Evolutionary conservation across 2,797 vertebrate species (phyloP), one percentile per base, ranked within the genome.

Genomic region (Diglossa cyanea): DNA sequence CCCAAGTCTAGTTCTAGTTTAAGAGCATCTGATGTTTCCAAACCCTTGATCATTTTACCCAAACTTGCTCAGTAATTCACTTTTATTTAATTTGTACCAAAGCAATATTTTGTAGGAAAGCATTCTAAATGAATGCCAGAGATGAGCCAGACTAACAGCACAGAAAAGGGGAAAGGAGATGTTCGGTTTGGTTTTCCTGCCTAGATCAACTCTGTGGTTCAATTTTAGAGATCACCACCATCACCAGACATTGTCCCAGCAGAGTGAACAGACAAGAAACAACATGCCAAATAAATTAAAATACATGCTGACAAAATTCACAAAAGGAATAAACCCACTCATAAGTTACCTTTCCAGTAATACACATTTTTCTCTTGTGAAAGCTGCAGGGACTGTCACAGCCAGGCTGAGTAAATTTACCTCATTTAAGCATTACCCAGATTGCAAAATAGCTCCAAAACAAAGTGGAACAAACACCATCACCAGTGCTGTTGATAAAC

Each of bases 361-460:
- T 7, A 55, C 1, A 13, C 21, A 31, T 53, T 76, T 90, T 58
- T 39, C 30, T 39, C n/a, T 3, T 86, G 45, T 10, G 14, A 67
- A 95, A 91, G 9, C 58, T 45, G 7, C 35, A 44, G 30, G 35
- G 53, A n/a, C 44, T 40, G 31, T 57, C 60, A 78, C 48, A 77
- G 77, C 6, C n/a, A 44, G 53, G 11, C 16, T 21, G 21, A 84
- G 33, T 48, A 81, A 86, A 80, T 2, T 54, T 37, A 48, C 28
- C 51, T 81, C 33, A 42, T 37, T 70, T 44, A 77, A 70, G 74
- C 30, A 71, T 81, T 71, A 79, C 68, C 68, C 42, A 23, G 20
- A 75, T 80, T 96, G 87, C 88, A 92, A 95, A 90, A 94, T 2
- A 92, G 25, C 87, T 78, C 35, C 17, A n/a, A 91, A 88, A 50